Base-by-base conservation (phyloP, 2,113 vertebrate species). In the Phalacrocorax carbo region DNA sequence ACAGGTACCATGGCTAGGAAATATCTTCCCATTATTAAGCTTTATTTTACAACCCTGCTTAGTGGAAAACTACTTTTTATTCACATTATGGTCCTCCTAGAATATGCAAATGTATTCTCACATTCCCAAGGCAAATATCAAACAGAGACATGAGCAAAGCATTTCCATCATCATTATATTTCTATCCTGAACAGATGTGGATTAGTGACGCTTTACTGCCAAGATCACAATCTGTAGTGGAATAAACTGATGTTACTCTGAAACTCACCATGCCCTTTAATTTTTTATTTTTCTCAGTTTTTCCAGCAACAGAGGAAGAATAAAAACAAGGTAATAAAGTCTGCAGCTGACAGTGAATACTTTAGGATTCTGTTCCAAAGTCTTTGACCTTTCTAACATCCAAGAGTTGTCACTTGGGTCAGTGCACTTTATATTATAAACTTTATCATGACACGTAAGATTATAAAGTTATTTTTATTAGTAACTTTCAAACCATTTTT, bases 181-280 rank as follows among this genome's bases (percentile, higher is more conserved):
- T 42, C 70, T 77, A 38, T 54, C 84, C 86, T 8, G 70, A 97
- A 93, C 96, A 96, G 91, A 95, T 97, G 94, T 90, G 93, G 91
- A 97, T 97, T 97, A 97, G 91, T 94, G 81, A 94, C 0, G 58
- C 91, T 26, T 95, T 95, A 85, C 82, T 97, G 69, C 81, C 91
- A 95, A 94, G 70, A 93, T 68, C 84, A 93, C 83, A 95, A 70
- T 93, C 88, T 82, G 73, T 62, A 55, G 73, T n/a, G 54, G 46
- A 89, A 85, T 94, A 91, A 95, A 72, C 62, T 78, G 80, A 71
- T 94, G 86, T 76, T 95, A 29, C 68, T 92, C 76, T 84, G 77
- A 95, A 94, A 82, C 25, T 93, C 51, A 68, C 27, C 21, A 64
- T 52, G 60, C 69, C 34, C 77, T 76, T 91, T 72, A 94, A 79